Conservation (phyloP, 2,888 invertebrate genomes). For the Drosophila nigricruria region DNA sequence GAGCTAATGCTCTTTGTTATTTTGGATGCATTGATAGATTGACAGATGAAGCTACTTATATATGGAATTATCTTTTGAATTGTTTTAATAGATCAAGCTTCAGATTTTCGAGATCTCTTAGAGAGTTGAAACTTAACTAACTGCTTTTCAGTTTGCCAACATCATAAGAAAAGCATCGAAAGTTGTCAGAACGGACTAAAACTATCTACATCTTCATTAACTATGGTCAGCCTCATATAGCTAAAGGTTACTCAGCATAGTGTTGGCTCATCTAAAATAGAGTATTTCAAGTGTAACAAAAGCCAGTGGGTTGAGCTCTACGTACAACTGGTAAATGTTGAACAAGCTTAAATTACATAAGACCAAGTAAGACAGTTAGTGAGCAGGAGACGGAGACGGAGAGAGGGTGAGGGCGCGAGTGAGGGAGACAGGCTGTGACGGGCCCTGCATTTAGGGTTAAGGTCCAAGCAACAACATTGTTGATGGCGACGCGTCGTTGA, state of each 20-base stretch:
- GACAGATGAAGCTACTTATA: too few relatives aligned
- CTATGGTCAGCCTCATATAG: neutral
- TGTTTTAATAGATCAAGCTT: neutral
- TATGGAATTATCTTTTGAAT: neutral
- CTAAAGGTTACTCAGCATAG: neutral
- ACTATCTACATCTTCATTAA: neutral
- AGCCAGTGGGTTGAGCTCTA: constrained; percentile 48
- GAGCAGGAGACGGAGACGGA: constrained; percentile 2
- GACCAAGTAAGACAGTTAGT: constrained; percentile 9
- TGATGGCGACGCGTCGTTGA: constrained; percentile 29
- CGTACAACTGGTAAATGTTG: constrained; percentile 55
- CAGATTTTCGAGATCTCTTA: neutral
- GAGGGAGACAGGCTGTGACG: constrained; percentile 13
- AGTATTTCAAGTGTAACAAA: constrained; percentile 45
- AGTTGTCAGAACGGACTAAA: neutral
- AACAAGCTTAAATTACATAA: constrained; percentile 71
- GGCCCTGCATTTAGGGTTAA: constrained; percentile 63
- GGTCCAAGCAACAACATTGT: constrained; percentile 42
- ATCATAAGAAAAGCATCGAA: neutral
- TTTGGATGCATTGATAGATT: neutral
- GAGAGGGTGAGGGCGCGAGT: constrained; percentile 8
- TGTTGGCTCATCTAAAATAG: constrained; percentile 3
- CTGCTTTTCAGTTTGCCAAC: neutral
- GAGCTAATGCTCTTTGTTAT: constrained; percentile 24
- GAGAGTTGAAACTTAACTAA: neutral